Evolutionary conservation across 2,113 vertebrate genomes (phyloP).

Genomic region (Sorex araneus): DNA sequence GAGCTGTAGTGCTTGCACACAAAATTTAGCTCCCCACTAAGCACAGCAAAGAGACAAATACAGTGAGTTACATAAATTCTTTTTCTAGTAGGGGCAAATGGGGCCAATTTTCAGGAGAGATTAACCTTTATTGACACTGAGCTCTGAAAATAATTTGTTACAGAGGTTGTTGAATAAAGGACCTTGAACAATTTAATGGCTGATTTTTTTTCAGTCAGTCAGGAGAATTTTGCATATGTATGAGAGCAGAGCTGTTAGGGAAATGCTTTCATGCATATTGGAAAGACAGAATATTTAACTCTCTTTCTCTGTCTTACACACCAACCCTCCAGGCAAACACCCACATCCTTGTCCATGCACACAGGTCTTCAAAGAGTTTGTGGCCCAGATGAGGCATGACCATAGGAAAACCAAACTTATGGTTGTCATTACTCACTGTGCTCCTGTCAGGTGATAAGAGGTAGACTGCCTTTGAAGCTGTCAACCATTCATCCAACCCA

Average conservation of each 20-base stretch:
- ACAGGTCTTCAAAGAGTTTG: not conserved
- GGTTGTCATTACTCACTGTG: not conserved
- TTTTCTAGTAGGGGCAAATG: slow-evolving; percentile 38
- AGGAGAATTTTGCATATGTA: slow-evolving; percentile 44
- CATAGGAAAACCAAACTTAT: not conserved
- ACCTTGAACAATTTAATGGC: slow-evolving; percentile 60
- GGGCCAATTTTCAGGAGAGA: slow-evolving; percentile 57
- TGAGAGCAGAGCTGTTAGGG: slow-evolving; percentile 45
- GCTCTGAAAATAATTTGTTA: slow-evolving; percentile 73
- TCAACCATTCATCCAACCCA: not conserved
- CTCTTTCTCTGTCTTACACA: not conserved
- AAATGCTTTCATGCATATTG: not conserved
- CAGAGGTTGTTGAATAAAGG: slow-evolving; percentile 53
- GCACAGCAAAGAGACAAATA: slow-evolving; percentile 63
- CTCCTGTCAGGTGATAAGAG: not conserved
- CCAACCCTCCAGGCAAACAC: not conserved
- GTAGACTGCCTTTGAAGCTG: not conserved
- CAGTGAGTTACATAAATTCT: not conserved
- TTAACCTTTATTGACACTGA: slow-evolving; percentile 47
- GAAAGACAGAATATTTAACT: not conserved
- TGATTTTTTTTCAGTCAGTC: slow-evolving; percentile 61
- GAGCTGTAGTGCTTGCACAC: not conserved
- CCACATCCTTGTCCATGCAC: not conserved
- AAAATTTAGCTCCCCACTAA: slow-evolving; percentile 72
- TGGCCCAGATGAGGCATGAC: not conserved